Evolutionary conservation across 2,797 vertebrate genomes (phyloP).

Genomic region (Gymnocypris eckloni): DNA sequence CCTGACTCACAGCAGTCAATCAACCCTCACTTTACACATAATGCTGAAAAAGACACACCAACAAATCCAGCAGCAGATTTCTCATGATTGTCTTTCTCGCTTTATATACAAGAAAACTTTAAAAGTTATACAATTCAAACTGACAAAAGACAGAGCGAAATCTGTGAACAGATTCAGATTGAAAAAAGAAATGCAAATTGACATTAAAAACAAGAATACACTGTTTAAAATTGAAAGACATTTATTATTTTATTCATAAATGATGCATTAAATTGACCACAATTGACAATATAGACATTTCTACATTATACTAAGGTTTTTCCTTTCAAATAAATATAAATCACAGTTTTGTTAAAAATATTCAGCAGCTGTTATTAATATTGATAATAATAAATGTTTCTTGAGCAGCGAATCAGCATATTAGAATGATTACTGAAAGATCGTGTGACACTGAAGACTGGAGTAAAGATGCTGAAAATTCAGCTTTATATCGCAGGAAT

Average conservation of each 20-base stretch:
- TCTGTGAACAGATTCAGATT: not conserved
- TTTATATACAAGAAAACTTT: not conserved
- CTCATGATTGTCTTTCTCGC: not conserved
- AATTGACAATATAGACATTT: too few species aligned
- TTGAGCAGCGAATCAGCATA: too few species aligned
- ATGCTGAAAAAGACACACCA: not conserved
- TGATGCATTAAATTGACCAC: too few species aligned
- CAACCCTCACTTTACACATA: slow-evolving; percentile 13
- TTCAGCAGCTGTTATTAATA: too few species aligned
- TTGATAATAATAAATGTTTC: too few species aligned
- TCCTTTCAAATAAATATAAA: too few species aligned
- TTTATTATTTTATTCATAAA: not conserved
- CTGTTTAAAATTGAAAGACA: not conserved
- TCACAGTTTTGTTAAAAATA: too few species aligned
- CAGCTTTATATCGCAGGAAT: too few species aligned
- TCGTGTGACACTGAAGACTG: too few species aligned
- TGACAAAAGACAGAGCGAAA: not conserved
- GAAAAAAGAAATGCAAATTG: not conserved
- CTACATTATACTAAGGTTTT: too few species aligned
- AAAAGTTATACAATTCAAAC: not conserved
- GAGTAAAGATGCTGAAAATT: too few species aligned
- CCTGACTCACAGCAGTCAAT: slow-evolving; percentile 48
- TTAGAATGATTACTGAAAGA: too few species aligned
- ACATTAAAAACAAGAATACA: not conserved
- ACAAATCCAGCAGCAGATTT: slow-evolving; percentile 12